Percentiles rank a stretch among this genome's conserved stretches.
Conservation (phyloP, 2,113 vertebrate species). For the Lamprologus sp. region DNA sequence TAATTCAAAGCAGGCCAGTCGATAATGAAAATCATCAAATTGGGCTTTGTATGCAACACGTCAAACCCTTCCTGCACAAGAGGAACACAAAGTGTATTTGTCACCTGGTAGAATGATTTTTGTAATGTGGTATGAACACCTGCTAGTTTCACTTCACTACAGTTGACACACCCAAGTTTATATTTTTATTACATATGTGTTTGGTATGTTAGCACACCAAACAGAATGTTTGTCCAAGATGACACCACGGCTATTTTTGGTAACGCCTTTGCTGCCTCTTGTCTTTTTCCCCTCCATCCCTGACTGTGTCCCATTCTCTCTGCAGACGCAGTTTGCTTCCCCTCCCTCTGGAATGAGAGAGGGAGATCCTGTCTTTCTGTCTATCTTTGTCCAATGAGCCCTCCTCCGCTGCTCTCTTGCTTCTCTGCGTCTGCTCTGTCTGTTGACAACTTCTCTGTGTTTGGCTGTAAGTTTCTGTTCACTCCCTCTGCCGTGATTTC, state of each 20-base stretch:
- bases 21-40: background rate
- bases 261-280: background rate
- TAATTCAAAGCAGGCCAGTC: background rate
- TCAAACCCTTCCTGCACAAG: background rate
- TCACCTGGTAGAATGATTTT: background rate
- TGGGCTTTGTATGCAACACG: background rate
- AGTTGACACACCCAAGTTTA: background rate
- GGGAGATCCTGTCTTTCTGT: slow-evolving; percentile 55
- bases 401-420: slow-evolving; percentile 32
- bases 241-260: background rate
- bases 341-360: slow-evolving; percentile 54
- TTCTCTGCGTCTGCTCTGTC: slow-evolving; percentile 37
- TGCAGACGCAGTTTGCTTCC: slow-evolving; percentile 58
- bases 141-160: background rate
- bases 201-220: background rate
- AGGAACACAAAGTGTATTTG: background rate
- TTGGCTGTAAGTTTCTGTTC: slow-evolving; percentile 65
- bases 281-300: background rate
- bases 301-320: slow-evolving; percentile 47
- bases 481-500: background rate
- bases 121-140: background rate
- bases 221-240: background rate
- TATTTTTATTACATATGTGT: background rate
- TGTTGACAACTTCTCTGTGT: slow-evolving; percentile 42
- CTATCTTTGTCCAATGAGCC: slow-evolving; percentile 57